Base-by-base conservation (phyloP, 1,140 invertebrate species). In the Dinothrombium tinctorium region DNA sequence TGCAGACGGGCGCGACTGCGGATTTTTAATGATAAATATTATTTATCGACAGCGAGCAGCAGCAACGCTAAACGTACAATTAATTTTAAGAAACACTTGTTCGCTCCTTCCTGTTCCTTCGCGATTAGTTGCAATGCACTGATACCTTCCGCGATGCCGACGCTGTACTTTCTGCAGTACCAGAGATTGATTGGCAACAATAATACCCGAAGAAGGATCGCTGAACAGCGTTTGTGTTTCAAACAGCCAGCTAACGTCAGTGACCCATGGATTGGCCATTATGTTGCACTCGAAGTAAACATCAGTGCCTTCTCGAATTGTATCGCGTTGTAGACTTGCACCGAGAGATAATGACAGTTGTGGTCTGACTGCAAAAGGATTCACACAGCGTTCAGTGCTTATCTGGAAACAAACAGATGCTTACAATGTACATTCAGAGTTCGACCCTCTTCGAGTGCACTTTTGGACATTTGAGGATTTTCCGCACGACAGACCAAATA, bases 271-370 rank as follows among this genome's bases (percentile, higher is more conserved):
- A 62, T 83, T 83, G n/a, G 78, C 74, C 56, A 72, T 74, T 44
- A 84, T 77, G 54, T 73, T 76, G 59, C 79, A 83, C 58, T 83
- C 80, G 49, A 84, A 75, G 57, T 82, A 83, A 35, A 84, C 78
- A 58, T 83, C 79, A 32, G 74, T 74, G 6, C 76, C 76, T 39
- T 44, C 42, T 47, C 59, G 37, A 21, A 47, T 44, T 11, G 26
- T 20, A 20, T 33, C 35, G n/a, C n/a, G 9, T 14, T 41, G 11
- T 15, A 39, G 26, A 19, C 35, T 45, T 1, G 41, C 32, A 15
- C 45, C 47, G 3, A 48, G 33, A 4, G 14, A 20, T 23, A 50
- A 28, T 14, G 22, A 36, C 15, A 50, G 12, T 35, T 43, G 24
- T 14, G 48, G 48, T 31, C 35, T 26, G 33, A 37, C 48, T 50